Evolutionary conservation across 2,888 invertebrate genomes (phyloP).

Genomic region (Pardosa pseudoannulata): DNA sequence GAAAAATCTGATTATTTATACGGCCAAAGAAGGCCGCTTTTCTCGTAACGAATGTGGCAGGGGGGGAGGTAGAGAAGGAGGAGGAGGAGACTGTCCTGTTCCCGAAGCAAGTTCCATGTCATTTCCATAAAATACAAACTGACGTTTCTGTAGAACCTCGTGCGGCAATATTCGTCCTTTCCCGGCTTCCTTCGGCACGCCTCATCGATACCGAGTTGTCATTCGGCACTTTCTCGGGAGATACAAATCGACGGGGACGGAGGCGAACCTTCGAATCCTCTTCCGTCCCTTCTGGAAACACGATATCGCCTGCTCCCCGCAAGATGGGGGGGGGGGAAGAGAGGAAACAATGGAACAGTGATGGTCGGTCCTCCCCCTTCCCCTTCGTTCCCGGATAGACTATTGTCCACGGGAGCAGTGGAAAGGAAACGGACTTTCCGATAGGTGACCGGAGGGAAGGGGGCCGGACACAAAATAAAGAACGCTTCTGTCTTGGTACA

Average conservation of each 20-base stretch:
- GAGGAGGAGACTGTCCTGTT: too few relatives aligned
- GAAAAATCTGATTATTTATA: too few relatives aligned
- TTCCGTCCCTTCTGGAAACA: not conserved
- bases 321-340: not conserved
- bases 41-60: too few relatives aligned
- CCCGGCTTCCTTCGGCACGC: not conserved
- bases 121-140: not conserved
- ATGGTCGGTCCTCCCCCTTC: not conserved
- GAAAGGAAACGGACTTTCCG: slow-evolving; percentile 34
- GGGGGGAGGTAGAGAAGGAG: too few relatives aligned
- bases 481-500: too few relatives aligned
- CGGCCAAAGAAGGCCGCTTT: too few relatives aligned
- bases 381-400: slow-evolving; percentile 25
- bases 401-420: slow-evolving; percentile 41
- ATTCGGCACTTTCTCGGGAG: slow-evolving; percentile 16
- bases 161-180: not conserved
- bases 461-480: slow-evolving; percentile 22
- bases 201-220: slow-evolving; percentile 3
- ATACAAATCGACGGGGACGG: not conserved
- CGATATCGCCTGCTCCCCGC: slow-evolving; percentile 12
- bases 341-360: slow-evolving; percentile 19
- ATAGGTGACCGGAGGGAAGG: not conserved
- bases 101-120: too few relatives aligned
- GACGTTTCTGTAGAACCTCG: not conserved
- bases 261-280: not conserved